Percentiles rank a stretch among this genome's conserved stretches.
Conservation (phyloP, 2,888 invertebrate genomes). For the Listrodromus nycthemerus region DNA sequence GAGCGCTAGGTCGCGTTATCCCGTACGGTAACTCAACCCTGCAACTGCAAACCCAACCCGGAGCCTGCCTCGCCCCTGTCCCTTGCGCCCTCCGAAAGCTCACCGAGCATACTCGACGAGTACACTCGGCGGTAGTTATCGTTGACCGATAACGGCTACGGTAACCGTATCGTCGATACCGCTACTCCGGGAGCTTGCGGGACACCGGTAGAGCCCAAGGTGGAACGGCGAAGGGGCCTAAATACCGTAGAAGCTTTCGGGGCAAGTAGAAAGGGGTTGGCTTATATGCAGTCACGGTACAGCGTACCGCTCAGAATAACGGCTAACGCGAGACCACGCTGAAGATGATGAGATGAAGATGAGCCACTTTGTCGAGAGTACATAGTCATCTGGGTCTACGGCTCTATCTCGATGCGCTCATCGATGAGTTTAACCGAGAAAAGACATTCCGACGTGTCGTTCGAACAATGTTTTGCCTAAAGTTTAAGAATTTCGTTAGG, state of each 20-base stretch:
- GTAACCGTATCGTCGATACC: slow-evolving; percentile 64
- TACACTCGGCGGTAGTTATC: slow-evolving; percentile 65
- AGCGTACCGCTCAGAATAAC: slow-evolving; percentile 14
- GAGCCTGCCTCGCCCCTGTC: slow-evolving; percentile 18
- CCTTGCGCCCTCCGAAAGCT: slow-evolving; percentile 27
- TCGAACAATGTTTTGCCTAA: background rate
- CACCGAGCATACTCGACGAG: slow-evolving; percentile 59
- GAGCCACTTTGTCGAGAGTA: slow-evolving; percentile 41
- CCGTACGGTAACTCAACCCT: slow-evolving; percentile 60
- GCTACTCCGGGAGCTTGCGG: slow-evolving; percentile 48
- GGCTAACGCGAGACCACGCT: slow-evolving; percentile 23
- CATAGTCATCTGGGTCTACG: background rate
- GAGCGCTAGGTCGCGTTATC: slow-evolving; percentile 52
- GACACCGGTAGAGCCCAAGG: slow-evolving; percentile 17
- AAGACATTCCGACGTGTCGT: background rate
- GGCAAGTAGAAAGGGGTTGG: slow-evolving; percentile 29
- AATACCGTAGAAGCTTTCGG: slow-evolving; percentile 58
- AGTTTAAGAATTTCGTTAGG: too few species aligned
- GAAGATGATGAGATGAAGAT: slow-evolving; percentile 55
- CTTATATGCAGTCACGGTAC: slow-evolving; percentile 19
- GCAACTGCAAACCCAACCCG: slow-evolving; percentile 35
- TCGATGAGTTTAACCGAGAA: background rate
- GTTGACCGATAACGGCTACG: slow-evolving; percentile 67
- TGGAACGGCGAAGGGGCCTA: slow-evolving; percentile 27
- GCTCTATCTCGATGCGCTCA: background rate